Evolutionary conservation across 2,888 invertebrate genomes (phyloP).

Genomic region (Diarsia dahlii): DNA sequence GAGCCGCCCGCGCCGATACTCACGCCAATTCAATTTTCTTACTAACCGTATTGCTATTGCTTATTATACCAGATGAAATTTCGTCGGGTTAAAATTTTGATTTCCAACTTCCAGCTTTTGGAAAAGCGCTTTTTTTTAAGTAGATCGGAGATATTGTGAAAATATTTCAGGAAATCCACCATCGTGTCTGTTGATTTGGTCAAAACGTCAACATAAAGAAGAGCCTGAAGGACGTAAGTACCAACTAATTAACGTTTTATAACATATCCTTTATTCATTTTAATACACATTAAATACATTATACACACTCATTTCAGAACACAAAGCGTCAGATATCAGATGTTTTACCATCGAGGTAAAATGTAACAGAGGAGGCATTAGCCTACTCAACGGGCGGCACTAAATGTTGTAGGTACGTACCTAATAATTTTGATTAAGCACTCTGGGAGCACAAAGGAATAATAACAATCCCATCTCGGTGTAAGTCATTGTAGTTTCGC

Average conservation of each 20-base stretch:
- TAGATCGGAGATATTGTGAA: neutral
- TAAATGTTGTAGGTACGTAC: slow-evolving; percentile 66
- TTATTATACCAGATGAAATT: slow-evolving; percentile 55
- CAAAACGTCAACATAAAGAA: neutral
- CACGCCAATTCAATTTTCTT: slow-evolving; percentile 88
- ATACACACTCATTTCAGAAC: slow-evolving; percentile 1
- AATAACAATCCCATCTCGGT: slow-evolving; percentile 86
- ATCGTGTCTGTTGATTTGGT: neutral
- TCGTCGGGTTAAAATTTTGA: slow-evolving; percentile 37
- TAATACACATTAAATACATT: no score
- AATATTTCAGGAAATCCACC: neutral
- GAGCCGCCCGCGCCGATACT: slow-evolving; percentile 79
- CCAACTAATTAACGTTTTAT: neutral
- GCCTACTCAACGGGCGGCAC: slow-evolving; percentile 74
- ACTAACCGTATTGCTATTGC: slow-evolving; percentile 84
- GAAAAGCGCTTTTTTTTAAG: neutral
- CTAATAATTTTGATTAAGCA: slow-evolving; percentile 88
- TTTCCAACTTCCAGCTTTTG: slow-evolving; percentile 5
- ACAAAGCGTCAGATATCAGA: slow-evolving; percentile 51
- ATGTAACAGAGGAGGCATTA: slow-evolving; percentile 54
- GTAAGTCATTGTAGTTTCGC: slow-evolving; percentile 84
- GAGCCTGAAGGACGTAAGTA: neutral
- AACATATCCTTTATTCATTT: neutral
- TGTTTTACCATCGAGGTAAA: slow-evolving; percentile 63
- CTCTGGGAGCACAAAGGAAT: slow-evolving; percentile 85